Conservation (phyloP, 2,888 invertebrate genomes). For the Melieria picta region DNA sequence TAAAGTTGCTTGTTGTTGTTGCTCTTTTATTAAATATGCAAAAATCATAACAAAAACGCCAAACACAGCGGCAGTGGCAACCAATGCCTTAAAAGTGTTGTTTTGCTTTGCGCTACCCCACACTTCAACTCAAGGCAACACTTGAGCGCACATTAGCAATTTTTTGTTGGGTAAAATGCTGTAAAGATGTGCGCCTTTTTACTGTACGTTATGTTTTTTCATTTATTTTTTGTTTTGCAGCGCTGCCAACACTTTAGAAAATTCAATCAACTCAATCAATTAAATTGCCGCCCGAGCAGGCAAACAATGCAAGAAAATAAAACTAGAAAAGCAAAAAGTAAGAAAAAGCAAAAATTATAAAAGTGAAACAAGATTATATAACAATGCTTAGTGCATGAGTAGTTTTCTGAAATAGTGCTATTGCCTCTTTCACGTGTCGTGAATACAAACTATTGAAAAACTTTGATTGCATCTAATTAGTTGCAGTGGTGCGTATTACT, state of each 20-base stretch:
- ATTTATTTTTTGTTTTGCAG: background rate
- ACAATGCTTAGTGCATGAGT: no score
- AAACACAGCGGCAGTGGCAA: background rate
- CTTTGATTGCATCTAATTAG: no score
- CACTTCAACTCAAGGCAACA: conserved; percentile 16
- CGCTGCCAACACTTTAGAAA: background rate
- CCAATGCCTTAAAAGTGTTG: conserved; percentile 4
- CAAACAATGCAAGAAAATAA: background rate
- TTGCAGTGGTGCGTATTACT: no score
- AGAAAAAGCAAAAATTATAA: conserved; percentile 8
- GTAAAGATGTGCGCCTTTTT: no score
- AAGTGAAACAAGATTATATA: conserved; percentile 5
- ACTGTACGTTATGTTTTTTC: background rate
- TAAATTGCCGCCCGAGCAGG: conserved; percentile 17
- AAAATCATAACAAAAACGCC: background rate
- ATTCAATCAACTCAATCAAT: conserved; percentile 19
- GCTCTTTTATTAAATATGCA: no score
- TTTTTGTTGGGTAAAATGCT: background rate
- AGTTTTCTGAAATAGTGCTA: no score
- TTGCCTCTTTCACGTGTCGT: no score
- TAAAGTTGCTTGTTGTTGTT: no score
- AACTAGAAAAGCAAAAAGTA: background rate
- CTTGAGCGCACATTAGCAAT: conserved; percentile 19
- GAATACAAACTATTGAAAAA: no score
- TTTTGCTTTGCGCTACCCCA: background rate